phyloP scores from a whole-genome alignment of 2,888 invertebrate genomes.

The Antitype chi region DNA sequence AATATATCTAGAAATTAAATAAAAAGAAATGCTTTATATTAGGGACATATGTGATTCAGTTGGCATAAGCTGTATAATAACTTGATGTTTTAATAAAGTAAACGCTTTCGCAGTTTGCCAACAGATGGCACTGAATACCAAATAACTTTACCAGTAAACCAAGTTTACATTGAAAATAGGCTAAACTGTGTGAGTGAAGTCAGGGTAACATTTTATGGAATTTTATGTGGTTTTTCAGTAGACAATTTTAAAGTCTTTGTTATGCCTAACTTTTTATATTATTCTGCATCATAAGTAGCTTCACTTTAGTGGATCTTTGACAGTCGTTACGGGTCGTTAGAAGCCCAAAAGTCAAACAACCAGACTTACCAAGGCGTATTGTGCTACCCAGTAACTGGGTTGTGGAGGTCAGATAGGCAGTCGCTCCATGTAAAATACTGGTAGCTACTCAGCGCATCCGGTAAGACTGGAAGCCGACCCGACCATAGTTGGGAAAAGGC shows the following conservation, averaged over 20 bases:
- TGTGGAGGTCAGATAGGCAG: too few species aligned
- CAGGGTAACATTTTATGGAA: not conserved
- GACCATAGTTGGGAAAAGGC: too few species aligned
- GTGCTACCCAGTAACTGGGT: too few species aligned
- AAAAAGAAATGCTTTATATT: not conserved
- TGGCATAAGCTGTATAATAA: not conserved
- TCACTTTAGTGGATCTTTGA: too few species aligned
- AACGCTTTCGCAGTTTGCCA: slow-evolving; percentile 18
- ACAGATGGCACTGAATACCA: slow-evolving; percentile 68
- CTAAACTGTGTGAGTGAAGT: not conserved
- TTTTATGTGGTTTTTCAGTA: not conserved
- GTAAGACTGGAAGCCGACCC: too few species aligned
- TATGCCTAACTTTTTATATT: too few species aligned
- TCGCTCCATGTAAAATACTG: too few species aligned
- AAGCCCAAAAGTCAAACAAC: too few species aligned
- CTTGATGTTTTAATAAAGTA: not conserved
- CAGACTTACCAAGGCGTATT: too few species aligned
- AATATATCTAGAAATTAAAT: not conserved
- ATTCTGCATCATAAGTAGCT: too few species aligned
- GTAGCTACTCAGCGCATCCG: too few species aligned
- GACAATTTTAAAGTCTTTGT: not conserved
- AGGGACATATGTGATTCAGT: not conserved
- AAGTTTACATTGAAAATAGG: not conserved
- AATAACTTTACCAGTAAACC: not conserved
- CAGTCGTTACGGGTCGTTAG: too few species aligned